A percentile compares a stretch with the other conserved stretches of the same genome.
phyloP scores from a whole-genome alignment of 1,140 invertebrate species.

The Phymorhynchus buccinoides region DNA sequence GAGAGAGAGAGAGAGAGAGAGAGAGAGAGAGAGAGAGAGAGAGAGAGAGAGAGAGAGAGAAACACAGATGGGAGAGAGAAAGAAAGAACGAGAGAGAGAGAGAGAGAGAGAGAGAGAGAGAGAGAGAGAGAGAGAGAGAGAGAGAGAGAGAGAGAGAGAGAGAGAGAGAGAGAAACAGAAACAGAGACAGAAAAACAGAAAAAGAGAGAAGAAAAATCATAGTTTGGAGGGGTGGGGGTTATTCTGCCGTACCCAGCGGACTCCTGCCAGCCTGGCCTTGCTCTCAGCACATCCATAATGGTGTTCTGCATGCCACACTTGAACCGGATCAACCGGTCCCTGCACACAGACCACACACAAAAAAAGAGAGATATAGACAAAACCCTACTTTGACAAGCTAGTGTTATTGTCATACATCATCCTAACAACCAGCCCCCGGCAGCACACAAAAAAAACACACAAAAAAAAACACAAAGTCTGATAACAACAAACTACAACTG shows the following conservation, averaged over 20 bases:
- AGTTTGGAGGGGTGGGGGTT: neutral
- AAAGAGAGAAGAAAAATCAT: neutral
- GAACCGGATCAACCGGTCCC: slow-evolving; percentile 61
- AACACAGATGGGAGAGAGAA: neutral
- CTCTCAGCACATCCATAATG: slow-evolving; percentile 67
- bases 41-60: neutral
- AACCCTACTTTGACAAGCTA: neutral
- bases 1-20: neutral
- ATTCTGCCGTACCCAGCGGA: slow-evolving; percentile 51
- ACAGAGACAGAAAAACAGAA: neutral
- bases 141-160: neutral
- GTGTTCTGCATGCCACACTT: slow-evolving; percentile 66
- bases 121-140: neutral
- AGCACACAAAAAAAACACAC: neutral
- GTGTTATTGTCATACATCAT: neutral
- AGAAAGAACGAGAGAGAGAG: neutral
- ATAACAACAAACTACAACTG: neutral
- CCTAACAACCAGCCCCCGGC: neutral
- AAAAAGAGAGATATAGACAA: neutral
- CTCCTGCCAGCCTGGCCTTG: slow-evolving; percentile 67
- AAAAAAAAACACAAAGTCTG: neutral
- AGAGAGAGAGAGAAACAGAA: neutral
- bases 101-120: neutral
- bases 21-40: neutral
- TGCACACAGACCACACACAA: no score